A percentile compares a stretch with the other conserved stretches of the same genome.
These are phyloP conservation scores for Nyctereutes procyonoides DNA, from an alignment of 2,113 vertebrate genomes.

Conservation along the genomic window DNA sequence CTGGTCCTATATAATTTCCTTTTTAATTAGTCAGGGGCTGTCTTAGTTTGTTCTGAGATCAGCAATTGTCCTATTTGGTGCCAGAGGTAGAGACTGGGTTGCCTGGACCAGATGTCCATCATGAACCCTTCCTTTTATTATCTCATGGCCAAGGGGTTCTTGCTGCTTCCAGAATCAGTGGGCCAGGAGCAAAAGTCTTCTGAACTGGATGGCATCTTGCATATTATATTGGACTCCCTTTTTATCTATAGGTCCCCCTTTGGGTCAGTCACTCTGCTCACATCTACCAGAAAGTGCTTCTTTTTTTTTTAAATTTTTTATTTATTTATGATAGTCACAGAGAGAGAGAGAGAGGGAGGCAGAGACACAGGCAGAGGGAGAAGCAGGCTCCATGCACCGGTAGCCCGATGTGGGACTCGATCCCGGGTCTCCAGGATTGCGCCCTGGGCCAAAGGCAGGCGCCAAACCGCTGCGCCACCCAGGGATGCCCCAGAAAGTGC, in stretches of 20 bases:
- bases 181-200: not conserved
- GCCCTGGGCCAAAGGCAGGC: too few species aligned
- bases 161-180: not conserved
- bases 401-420: too few species aligned
- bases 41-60: not conserved
- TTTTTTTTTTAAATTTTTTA: too few species aligned
- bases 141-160: not conserved
- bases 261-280: not conserved
- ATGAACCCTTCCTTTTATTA: not conserved
- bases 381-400: too few species aligned
- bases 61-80: not conserved
- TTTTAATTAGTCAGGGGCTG: not conserved
- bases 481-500: not conserved
- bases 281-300: not conserved
- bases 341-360: too few species aligned
- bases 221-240: not conserved
- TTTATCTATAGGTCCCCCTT: not conserved
- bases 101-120: not conserved
- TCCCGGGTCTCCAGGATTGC: too few species aligned
- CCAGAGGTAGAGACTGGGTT: not conserved
- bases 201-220: not conserved
- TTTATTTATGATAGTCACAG: too few species aligned
- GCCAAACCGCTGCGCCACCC: too few species aligned
- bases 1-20: not conserved
- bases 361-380: too few species aligned